Conservation (phyloP, 2,113 vertebrate species). For the Podilymbus podiceps region DNA sequence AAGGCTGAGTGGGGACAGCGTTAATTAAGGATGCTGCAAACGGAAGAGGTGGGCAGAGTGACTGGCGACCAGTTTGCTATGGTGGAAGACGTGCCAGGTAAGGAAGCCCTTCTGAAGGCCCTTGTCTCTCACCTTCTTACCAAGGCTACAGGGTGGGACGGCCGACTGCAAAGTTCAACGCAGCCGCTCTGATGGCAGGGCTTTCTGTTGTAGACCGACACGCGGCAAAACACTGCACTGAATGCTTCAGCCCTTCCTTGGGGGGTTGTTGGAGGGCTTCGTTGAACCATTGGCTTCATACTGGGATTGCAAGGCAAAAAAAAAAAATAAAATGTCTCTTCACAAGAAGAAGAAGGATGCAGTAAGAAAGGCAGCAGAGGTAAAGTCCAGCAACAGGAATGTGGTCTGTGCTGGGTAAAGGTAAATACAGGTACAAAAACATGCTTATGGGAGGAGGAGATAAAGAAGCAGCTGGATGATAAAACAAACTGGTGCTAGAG, state of each 20-base stretch:
- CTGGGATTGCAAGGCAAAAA: neutral
- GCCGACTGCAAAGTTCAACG: neutral
- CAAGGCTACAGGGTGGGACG: neutral
- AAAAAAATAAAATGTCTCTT: neutral
- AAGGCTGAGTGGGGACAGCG: neutral
- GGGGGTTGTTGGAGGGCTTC: neutral
- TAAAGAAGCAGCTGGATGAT: neutral
- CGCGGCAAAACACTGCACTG: neutral
- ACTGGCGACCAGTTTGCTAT: neutral
- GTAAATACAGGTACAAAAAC: neutral
- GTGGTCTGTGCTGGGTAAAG: neutral
- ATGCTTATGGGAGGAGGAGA: neutral
- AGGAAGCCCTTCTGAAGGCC: neutral
- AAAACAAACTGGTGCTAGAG: neutral
- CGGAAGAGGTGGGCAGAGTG: neutral
- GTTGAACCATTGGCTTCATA: rapidly evolving
- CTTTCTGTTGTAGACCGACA: neutral
- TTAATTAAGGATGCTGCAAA: neutral
- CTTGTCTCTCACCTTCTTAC: neutral
- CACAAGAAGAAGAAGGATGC: neutral
- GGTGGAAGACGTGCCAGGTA: neutral
- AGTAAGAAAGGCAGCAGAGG: neutral
- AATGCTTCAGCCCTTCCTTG: neutral
- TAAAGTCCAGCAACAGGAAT: neutral
- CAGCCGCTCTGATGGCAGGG: no score